These are phyloP conservation scores for Borostomias antarcticus DNA, from an alignment of 2,797 vertebrate species.

Conservation along the genomic window DNA sequence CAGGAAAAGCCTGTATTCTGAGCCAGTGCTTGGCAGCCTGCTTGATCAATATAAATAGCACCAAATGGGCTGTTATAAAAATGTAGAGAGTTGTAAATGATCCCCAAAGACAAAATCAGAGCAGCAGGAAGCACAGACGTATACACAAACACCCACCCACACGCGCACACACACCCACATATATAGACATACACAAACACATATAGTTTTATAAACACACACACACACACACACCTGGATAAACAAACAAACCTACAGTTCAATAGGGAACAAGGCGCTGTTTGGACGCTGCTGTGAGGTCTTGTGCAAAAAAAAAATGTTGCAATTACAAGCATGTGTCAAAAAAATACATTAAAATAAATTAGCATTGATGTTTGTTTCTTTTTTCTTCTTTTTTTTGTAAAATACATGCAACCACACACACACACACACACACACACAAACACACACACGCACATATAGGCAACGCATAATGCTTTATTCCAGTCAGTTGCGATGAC, in stretches of 20 bases:
- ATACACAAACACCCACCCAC: constrained; percentile 14
- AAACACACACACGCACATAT: too few relatives aligned
- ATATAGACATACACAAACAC: neutral
- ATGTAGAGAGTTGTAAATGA: constrained; percentile 64
- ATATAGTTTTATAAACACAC: neutral
- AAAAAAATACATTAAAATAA: neutral
- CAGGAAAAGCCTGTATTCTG: constrained; percentile 51
- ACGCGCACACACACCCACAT: neutral
- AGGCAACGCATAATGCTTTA: constrained; percentile 57
- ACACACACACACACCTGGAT: neutral
- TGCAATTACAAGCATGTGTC: neutral
- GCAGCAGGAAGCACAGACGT: constrained; percentile 44
- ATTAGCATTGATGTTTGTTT: neutral
- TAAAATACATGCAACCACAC: neutral
- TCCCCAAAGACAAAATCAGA: constrained; percentile 58
- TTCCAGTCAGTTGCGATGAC: constrained; percentile 77
- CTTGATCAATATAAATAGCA: constrained; percentile 68
- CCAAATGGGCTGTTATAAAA: constrained; percentile 64
- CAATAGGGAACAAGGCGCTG: neutral
- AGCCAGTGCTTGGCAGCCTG: constrained; percentile 53
- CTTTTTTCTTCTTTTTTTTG: neutral
- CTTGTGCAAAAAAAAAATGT: neutral
- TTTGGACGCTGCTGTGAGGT: neutral
- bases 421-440: too few relatives aligned
- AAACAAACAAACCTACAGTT: neutral